Evolutionary conservation across 2,797 vertebrate genomes (phyloP).

Genomic region (Rhinatrema bivittatum): DNA sequence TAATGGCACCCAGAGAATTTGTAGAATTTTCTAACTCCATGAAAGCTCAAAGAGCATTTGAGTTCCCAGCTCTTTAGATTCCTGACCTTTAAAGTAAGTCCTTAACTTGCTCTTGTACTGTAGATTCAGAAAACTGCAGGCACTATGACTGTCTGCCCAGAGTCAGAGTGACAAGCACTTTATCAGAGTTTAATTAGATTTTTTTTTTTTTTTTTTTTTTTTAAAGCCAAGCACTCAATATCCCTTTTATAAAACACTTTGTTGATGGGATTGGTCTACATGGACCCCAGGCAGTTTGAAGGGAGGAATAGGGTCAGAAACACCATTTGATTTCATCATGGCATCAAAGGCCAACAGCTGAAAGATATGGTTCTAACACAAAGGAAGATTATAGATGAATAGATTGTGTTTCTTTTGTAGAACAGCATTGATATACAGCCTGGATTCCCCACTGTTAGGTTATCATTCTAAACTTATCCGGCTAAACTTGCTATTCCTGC

Average conservation of each 20-base stretch:
- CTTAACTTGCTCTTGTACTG: conserved; percentile 17
- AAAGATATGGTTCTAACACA: background rate
- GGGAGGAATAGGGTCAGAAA: background rate
- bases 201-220: no score
- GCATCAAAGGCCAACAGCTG: conserved; percentile 11
- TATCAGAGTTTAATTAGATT: no score
- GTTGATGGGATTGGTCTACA: conserved; percentile 2
- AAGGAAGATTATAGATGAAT: conserved; percentile 15
- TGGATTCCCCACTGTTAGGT: conserved; percentile 15
- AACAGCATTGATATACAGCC: conserved; percentile 15
- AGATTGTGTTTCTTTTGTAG: conserved; percentile 27
- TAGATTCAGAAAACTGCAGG: conserved; percentile 12
- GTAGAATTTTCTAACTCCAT: background rate
- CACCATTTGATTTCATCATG: background rate
- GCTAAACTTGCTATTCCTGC: conserved; percentile 8
- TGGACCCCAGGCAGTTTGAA: background rate
- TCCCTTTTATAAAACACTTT: conserved; percentile 12
- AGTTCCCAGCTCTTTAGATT: background rate
- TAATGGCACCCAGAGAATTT: conserved; percentile 7
- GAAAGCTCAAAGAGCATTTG: conserved; percentile 7
- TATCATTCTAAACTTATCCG: conserved; percentile 12
- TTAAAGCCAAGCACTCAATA: conserved; percentile 3
- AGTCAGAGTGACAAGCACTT: no score
- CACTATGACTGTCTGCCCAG: no score
- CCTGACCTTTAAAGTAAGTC: conserved; percentile 22